Base-by-base conservation (phyloP, 2,113 vertebrate species). In the Thymallus thymallus region DNA sequence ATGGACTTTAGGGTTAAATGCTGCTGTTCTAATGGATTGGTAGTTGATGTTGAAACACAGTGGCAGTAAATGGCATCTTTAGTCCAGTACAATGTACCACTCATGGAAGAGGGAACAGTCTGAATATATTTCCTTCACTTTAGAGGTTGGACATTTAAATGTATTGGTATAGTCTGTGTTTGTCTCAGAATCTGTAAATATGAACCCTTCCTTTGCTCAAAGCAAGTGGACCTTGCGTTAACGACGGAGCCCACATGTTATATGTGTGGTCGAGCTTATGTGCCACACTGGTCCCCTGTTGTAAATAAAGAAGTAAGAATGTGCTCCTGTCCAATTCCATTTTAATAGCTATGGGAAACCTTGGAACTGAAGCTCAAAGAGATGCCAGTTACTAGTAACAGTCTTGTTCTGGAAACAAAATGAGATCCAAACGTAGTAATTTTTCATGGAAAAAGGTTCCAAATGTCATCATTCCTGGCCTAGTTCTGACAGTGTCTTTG, bases 401-500 rank as follows among this genome's bases (percentile, higher is more conserved):
- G 69, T 66, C 77, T 83, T 79, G 75, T 76, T 85, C 75, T 72
- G 72, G 82, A 63, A 80, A 78, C 65, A 66, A 74, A 82, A 85
- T 80, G 83, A 84, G n/a, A 77, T 80, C 73, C 80, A 63, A 65
- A 78, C 77, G 85, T 79, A 69, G 74, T 79, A 61, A 23, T 75
- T 72, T 74, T 80, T 68, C 71, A 62, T 48, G 24, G 35, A 63
- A n/a, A 67, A 78, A 71, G 12, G 83, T 84, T 83, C 74, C 73
- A 60, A 58, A 22, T 80, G 74, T 72, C 84, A 78, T 88, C 84
- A 78, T 87, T 72, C 74, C 35, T 76, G 75, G 77, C 83, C 79
- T 71, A 73, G 80, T 76, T 82, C 82, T 83, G 81, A n/a, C n/a
- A n/a, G n/a, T n/a, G 75, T 55, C 84, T 85, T 71, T 81, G 69